Conservation (phyloP, 2,888 invertebrate genomes). For the Athetis lepigone region DNA sequence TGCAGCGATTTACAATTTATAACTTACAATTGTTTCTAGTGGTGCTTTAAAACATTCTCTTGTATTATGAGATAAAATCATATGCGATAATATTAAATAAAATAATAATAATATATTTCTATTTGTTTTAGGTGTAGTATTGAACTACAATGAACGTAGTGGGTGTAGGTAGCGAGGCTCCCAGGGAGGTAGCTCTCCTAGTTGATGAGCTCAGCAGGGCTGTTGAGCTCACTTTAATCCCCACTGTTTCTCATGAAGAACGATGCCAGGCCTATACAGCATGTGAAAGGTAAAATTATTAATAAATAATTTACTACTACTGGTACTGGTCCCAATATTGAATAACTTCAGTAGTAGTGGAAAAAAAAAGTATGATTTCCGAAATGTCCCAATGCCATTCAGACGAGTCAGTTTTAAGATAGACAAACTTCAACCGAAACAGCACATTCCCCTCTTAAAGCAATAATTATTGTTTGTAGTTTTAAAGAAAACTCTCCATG, state of each 20-base stretch:
- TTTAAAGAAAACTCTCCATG: slow-evolving; percentile 96
- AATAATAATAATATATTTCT: background rate
- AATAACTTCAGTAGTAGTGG: background rate
- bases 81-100: too few relatives aligned
- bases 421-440: background rate
- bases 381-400: background rate
- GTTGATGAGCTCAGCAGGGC: slow-evolving; percentile 95
- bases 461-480: slow-evolving; percentile 74
- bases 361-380: background rate
- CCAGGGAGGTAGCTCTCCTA: slow-evolving; percentile 92
- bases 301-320: background rate
- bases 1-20: too few relatives aligned
- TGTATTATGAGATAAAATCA: background rate
- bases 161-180: slow-evolving; percentile 83
- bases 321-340: background rate
- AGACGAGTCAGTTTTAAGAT: background rate
- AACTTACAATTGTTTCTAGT: too few relatives aligned
- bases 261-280: slow-evolving; percentile 96
- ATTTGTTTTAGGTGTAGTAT: slow-evolving; percentile 51
- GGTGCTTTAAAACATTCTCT: background rate
- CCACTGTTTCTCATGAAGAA: slow-evolving; percentile 93
- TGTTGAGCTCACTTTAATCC: slow-evolving; percentile 95
- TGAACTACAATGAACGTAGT: slow-evolving; percentile 82
- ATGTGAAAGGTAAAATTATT: slow-evolving; percentile 91
- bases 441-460: background rate